Evolutionary conservation across 92 coral and sea anemone genomes (phyloP), one percentile per base, ranked within the genome.

Genomic region (Porites divaricata): DNA sequence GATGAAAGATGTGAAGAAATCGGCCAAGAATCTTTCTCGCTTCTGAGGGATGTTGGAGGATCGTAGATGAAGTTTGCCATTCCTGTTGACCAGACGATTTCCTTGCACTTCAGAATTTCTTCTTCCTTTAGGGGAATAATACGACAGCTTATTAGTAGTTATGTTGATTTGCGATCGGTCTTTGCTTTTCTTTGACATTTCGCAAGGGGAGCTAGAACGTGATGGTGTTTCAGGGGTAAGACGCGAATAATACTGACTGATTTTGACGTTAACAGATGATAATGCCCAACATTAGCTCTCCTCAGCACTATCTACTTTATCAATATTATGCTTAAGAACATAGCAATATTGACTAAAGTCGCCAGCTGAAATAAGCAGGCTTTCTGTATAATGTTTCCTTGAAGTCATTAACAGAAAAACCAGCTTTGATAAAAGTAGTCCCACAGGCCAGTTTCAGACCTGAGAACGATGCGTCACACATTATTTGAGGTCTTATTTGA

Each of bases 1-100:
- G 67, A 97, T 87, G 21, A 92, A 81, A 8, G 99, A 95, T 0
- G 98, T 97, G 69, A 97, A 97, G 64, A 90, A 87, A 78, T 97
- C 99, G 7, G 95, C 92, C 57, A 95, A 78, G 77, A 92, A 97
- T 23, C 93, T 92, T 2, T 81, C 88, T 49, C 81, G 83, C 24
- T 90, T 93, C 17, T 90, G 90, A 9, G 98, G 91, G 11, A 97
- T 93, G 61, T 90, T 95, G 58, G 91, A 79, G 11, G 95, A 84
- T 11, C 88, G 87, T 5, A 95, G 79, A 20, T 91, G 87, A 8
- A 91, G 86, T 22, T 85, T 88, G 1, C 99, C 99, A 6, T 87
- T 91, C 72, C 89, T 95, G 19, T 88, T 81, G 16, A 97, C 91
- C 53, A 97, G 72, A 1, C 99, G 95, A 82, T 49, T 63, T 51